These are phyloP conservation scores for Apogon hyalosoma DNA, from an alignment of 2,797 vertebrate genomes.

Conservation along the genomic window DNA sequence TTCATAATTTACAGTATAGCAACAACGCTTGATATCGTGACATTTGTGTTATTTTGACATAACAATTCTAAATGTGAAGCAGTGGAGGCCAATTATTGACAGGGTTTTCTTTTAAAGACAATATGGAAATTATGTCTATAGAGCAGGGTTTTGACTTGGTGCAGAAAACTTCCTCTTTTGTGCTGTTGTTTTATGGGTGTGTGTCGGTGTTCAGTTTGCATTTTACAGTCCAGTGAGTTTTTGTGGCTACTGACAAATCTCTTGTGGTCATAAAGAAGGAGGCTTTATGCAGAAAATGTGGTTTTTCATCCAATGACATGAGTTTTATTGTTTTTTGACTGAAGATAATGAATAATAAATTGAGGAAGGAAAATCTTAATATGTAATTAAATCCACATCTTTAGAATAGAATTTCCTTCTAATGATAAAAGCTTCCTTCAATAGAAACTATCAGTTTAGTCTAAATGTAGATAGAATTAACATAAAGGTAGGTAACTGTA, in stretches of 20 bases:
- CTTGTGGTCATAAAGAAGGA: slow-evolving; percentile 36
- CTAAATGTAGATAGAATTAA: background rate
- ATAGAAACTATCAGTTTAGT: background rate
- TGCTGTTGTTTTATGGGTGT: slow-evolving; percentile 25
- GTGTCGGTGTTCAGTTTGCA: slow-evolving; percentile 13
- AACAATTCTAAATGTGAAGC: background rate
- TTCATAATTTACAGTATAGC: background rate
- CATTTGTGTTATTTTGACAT: background rate
- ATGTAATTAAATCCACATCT: slow-evolving; percentile 1
- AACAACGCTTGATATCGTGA: background rate
- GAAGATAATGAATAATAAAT: slow-evolving; percentile 31
- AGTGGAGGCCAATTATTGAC: background rate
- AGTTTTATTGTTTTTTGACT: slow-evolving; percentile 38
- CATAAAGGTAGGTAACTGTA: background rate
- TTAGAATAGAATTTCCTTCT: background rate
- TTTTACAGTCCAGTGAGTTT: slow-evolving; percentile 17
- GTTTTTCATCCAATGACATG: slow-evolving; percentile 11
- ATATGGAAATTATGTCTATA: slow-evolving; percentile 4
- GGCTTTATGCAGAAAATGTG: slow-evolving; percentile 21
- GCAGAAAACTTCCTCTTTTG: slow-evolving; percentile 29
- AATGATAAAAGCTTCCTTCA: background rate
- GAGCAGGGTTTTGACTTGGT: slow-evolving; percentile 15
- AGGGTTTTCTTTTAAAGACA: slow-evolving; percentile 12
- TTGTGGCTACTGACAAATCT: slow-evolving; percentile 15
- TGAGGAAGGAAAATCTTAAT: slow-evolving; percentile 7